Conservation (phyloP, 2,797 vertebrate species). For the Argentina silus region DNA sequence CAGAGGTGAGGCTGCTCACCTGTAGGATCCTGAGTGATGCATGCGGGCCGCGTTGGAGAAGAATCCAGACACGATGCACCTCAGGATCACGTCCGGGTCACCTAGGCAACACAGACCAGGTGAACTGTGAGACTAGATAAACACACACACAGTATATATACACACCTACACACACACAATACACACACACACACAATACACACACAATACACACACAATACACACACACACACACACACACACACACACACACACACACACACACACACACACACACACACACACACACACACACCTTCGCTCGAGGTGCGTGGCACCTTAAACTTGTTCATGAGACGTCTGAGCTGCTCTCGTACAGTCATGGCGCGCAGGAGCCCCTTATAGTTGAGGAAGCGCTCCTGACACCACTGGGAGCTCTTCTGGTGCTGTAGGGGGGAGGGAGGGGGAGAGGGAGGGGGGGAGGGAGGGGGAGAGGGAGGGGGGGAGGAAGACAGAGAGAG, state of each 20-base stretch:
- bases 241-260: neutral
- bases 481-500: too few species aligned
- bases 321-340: constrained; percentile 95
- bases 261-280: neutral
- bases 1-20: constrained; percentile 69
- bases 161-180: neutral
- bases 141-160: neutral
- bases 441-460: neutral
- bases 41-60: constrained; percentile 96
- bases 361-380: constrained; percentile 92
- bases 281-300: constrained; percentile 77
- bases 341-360: constrained; percentile 93
- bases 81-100: constrained; percentile 95
- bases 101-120: constrained; percentile 69
- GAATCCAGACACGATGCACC: constrained; percentile 95
- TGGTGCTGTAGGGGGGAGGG: constrained; percentile 81
- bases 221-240: neutral
- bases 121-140: neutral
- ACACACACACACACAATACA: neutral
- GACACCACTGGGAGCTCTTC: constrained; percentile 98
- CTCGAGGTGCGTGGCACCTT: constrained; percentile 95
- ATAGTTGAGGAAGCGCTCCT: constrained; percentile 97
- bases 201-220: neutral
- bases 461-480: neutral
- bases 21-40: constrained; percentile 95